A percentile compares a stretch with the other conserved stretches of the same genome.
phyloP scores from a whole-genome alignment of 2,888 invertebrate species.

The Nephrotoma flavescens region DNA sequence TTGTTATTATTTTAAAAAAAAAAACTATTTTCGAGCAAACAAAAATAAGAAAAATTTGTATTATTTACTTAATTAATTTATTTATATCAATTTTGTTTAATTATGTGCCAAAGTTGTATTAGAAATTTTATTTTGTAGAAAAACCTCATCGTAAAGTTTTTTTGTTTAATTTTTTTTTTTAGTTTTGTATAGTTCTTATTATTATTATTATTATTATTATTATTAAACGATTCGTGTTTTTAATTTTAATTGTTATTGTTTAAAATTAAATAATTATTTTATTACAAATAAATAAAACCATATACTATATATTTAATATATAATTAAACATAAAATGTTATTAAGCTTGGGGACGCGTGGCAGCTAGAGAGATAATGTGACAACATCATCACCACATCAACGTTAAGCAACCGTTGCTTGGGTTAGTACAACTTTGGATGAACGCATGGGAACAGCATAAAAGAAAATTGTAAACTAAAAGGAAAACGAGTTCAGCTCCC shows the following conservation, averaged over 20 bases:
- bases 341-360: too few relatives aligned
- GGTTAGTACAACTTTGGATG: too few relatives aligned
- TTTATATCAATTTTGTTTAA: background rate
- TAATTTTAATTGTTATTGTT: background rate
- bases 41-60: background rate
- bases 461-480: too few relatives aligned
- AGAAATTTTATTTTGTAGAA: background rate
- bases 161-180: background rate
- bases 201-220: background rate
- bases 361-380: too few relatives aligned
- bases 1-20: background rate
- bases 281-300: background rate
- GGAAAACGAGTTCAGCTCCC: too few relatives aligned
- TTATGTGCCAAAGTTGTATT: background rate
- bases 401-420: too few relatives aligned
- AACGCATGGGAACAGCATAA: too few relatives aligned
- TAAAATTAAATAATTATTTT: background rate
- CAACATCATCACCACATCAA: too few relatives aligned
- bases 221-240: background rate
- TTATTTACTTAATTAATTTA: background rate
- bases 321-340: background rate
- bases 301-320: background rate
- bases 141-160: background rate
- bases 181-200: background rate
- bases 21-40: background rate